Percentiles rank a stretch among this genome's conserved stretches.
These are phyloP conservation scores for Microctenopoma stevenorrisi DNA, from an alignment of 2,797 vertebrate genomes.

Conservation along the genomic window DNA sequence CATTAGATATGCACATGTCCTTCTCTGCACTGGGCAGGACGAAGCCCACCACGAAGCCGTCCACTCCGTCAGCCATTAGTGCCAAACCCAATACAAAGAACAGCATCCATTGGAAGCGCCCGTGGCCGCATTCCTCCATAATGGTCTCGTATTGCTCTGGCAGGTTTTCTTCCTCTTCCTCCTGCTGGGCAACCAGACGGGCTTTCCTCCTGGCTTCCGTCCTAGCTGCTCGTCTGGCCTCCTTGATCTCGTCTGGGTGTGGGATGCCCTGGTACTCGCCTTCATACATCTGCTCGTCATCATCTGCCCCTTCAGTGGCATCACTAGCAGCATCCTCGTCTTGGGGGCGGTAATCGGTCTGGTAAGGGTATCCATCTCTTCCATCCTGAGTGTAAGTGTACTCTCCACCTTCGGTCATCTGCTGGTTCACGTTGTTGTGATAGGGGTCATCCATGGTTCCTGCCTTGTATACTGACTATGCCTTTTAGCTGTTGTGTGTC, in stretches of 20 bases:
- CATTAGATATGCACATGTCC: constrained; percentile 97
- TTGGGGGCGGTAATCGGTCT: constrained; percentile 83
- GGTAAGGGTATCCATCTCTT: constrained; percentile 86
- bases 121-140: constrained; percentile 96
- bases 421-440: constrained; percentile 86
- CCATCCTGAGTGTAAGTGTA: constrained; percentile 84
- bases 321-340: constrained; percentile 96
- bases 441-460: constrained; percentile 89
- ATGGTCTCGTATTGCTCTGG: constrained; percentile 96
- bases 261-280: constrained; percentile 98
- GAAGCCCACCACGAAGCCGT: constrained; percentile 96
- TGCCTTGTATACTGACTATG: constrained; percentile 40
- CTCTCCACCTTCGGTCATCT: constrained; percentile 79
- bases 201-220: constrained; percentile 85
- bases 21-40: constrained; percentile 97
- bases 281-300: constrained; percentile 95
- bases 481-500: constrained; percentile 47
- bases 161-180: constrained; percentile 91
- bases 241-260: constrained; percentile 93
- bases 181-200: constrained; percentile 85
- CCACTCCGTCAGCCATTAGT: constrained; percentile 97
- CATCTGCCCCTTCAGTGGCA: constrained; percentile 94
- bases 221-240: constrained; percentile 85
- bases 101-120: constrained; percentile 96
- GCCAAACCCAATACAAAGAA: constrained; percentile 94